phyloP scores from a whole-genome alignment of 2,888 invertebrate species.

The Odontocolon sp. region DNA sequence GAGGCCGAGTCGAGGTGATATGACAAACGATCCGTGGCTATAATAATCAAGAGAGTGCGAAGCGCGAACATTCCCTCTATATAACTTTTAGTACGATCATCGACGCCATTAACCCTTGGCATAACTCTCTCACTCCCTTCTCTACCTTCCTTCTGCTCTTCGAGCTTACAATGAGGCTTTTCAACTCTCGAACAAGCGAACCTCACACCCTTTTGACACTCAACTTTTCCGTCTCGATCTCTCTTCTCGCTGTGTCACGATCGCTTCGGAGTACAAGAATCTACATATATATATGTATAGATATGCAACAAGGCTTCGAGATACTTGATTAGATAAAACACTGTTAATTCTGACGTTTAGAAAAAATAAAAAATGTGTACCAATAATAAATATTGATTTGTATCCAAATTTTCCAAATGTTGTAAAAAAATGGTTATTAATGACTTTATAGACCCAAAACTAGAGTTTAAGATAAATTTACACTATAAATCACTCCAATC shows the following conservation, averaged over 20 bases:
- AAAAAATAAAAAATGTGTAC: no score
- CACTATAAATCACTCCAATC: no score
- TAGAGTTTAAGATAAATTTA: no score
- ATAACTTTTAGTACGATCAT: slow-evolving; percentile 43
- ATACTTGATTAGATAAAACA: no score
- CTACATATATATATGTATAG: no score
- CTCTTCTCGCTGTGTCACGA: not conserved
- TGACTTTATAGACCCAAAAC: no score
- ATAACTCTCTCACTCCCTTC: slow-evolving; percentile 22
- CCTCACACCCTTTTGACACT: not conserved
- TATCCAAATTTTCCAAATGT: no score
- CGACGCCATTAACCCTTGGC: slow-evolving; percentile 43
- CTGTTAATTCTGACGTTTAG: no score
- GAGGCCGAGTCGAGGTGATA: slow-evolving; percentile 34
- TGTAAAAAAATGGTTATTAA: no score
- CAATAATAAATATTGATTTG: no score
- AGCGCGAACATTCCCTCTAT: slow-evolving; percentile 13
- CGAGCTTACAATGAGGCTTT: slow-evolving; percentile 46
- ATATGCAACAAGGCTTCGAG: no score
- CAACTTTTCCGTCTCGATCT: not conserved
- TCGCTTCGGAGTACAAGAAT: not conserved
- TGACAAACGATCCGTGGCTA: slow-evolving; percentile 47
- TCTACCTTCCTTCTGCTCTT: not conserved
- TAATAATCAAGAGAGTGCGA: slow-evolving; percentile 47
- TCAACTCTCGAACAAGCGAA: slow-evolving; percentile 39